Evolutionary conservation across 2,797 vertebrate genomes (phyloP).

Genomic region (Sparidentex hasta): DNA sequence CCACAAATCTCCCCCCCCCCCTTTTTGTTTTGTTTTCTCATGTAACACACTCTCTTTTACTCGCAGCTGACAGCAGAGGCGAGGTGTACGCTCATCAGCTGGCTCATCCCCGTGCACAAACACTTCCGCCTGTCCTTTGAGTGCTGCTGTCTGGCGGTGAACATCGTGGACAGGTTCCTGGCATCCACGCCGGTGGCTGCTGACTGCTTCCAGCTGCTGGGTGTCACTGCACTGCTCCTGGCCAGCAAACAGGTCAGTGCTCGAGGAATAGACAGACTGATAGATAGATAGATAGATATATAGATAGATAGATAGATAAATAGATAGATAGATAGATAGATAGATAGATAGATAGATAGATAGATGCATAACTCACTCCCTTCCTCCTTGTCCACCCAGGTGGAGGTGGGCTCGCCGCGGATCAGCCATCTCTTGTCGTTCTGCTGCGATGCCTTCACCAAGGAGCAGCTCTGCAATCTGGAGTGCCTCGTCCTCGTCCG

Average conservation of each 20-base stretch:
- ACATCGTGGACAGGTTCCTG: conserved; percentile 95
- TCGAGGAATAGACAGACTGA: neutral
- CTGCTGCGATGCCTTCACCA: conserved; percentile 91
- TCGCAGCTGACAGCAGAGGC: conserved; percentile 90
- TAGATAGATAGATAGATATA: no score
- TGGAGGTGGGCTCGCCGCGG: conserved; percentile 91
- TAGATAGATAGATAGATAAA: no score
- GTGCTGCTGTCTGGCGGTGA: conserved; percentile 92
- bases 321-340: no score
- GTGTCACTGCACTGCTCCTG: conserved; percentile 91
- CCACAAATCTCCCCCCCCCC: neutral
- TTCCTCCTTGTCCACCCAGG: conserved; percentile 80
- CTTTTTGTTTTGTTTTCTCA: no score
- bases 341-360: no score
- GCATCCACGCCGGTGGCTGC: conserved; percentile 90
- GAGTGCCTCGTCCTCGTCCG: conserved; percentile 92
- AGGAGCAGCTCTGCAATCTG: conserved; percentile 93
- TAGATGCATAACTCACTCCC: neutral
- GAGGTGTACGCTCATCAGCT: conserved; percentile 93
- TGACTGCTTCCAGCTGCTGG: conserved; percentile 96
- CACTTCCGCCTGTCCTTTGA: conserved; percentile 92
- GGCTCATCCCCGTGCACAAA: conserved; percentile 92
- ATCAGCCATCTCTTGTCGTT: conserved; percentile 91
- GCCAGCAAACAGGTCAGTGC: conserved; percentile 92
- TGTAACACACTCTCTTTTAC: neutral